A percentile compares a stretch with the other conserved stretches of the same genome.
Evolutionary conservation across 1,140 invertebrate genomes (phyloP).

Genomic region (Drosophila persimilis): DNA sequence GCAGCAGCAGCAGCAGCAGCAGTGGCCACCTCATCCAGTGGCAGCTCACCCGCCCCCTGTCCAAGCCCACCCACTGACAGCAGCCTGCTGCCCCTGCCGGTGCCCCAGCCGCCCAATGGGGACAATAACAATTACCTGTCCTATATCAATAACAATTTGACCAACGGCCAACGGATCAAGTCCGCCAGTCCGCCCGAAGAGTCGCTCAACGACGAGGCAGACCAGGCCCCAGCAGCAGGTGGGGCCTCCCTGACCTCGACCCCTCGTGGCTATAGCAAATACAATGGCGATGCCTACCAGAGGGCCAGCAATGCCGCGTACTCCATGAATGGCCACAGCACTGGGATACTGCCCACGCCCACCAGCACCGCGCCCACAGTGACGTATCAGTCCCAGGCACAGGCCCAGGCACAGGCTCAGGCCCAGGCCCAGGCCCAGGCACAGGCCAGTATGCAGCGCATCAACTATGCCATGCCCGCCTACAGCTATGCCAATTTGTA

Average conservation of each 20-base stretch:
- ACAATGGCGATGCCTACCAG: slow-evolving; percentile 57
- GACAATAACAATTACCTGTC: slow-evolving; percentile 72
- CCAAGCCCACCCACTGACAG: not conserved
- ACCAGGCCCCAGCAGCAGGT: slow-evolving; percentile 15
- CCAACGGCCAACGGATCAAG: slow-evolving; percentile 36
- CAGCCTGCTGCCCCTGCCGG: slow-evolving; percentile 44
- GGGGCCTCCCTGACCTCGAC: slow-evolving; percentile 28
- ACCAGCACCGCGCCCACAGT: slow-evolving; percentile 49
- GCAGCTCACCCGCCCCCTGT: slow-evolving; percentile 33
- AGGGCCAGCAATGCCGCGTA: slow-evolving; percentile 18
- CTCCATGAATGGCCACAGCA: slow-evolving; percentile 51
- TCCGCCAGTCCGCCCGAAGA: slow-evolving; percentile 36
- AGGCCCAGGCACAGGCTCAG: slow-evolving; percentile 14
- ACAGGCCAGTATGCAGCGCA: slow-evolving; percentile 56
- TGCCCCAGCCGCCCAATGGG: slow-evolving; percentile 5
- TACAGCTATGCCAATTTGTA: slow-evolving; percentile 65
- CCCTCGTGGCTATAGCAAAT: slow-evolving; percentile 49
- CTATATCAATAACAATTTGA: slow-evolving; percentile 73
- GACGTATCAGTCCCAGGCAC: slow-evolving; percentile 31
- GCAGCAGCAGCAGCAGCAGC: slow-evolving; percentile 31
- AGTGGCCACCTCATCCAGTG: slow-evolving; percentile 43
- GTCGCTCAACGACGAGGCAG: slow-evolving; percentile 23
- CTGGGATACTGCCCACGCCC: slow-evolving; percentile 82
- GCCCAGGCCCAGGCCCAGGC: slow-evolving; percentile 35
- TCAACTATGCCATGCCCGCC: slow-evolving; percentile 61